Percentiles rank a stretch among this genome's conserved stretches.
Evolutionary conservation across 2,888 invertebrate species (phyloP).

Genomic region (Gortyna flavago): DNA sequence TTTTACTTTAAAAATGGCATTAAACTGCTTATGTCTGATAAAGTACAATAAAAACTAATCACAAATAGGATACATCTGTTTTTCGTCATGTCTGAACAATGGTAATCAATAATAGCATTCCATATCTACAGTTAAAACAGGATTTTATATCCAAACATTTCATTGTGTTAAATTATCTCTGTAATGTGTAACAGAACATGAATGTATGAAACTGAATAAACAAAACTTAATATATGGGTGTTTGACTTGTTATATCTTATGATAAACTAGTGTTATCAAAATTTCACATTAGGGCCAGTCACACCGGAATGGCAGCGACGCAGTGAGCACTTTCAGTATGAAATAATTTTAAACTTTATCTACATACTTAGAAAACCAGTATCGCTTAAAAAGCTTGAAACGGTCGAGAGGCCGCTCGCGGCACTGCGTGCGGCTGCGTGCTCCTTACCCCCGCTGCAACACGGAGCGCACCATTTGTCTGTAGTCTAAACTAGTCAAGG

Average conservation of each 20-base stretch:
- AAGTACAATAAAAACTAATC: slow-evolving; percentile 39
- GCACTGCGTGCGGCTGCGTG: no score
- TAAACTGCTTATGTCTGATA: slow-evolving; percentile 31
- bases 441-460: no score
- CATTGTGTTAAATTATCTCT: slow-evolving; percentile 38
- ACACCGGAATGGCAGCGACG: no score
- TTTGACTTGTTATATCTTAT: slow-evolving; percentile 42
- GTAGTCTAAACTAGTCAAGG: no score
- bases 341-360: no score
- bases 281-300: no score
- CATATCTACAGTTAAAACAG: slow-evolving; percentile 36
- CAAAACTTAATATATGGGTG: slow-evolving; percentile 31
- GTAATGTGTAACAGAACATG: slow-evolving; percentile 43
- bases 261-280: slow-evolving; percentile 24
- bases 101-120: slow-evolving; percentile 48
- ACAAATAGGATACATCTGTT: slow-evolving; percentile 28
- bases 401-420: no score
- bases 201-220: slow-evolving; percentile 79
- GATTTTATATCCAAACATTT: slow-evolving; percentile 44
- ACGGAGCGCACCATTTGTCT: no score
- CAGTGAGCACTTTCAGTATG: no score
- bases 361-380: no score
- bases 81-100: slow-evolving; percentile 13
- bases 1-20: slow-evolving; percentile 41
- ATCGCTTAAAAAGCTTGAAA: no score